Evolutionary conservation across 2,888 invertebrate species (phyloP), one percentile per base, ranked within the genome.

Genomic region (Trissolcus japonicus): DNA sequence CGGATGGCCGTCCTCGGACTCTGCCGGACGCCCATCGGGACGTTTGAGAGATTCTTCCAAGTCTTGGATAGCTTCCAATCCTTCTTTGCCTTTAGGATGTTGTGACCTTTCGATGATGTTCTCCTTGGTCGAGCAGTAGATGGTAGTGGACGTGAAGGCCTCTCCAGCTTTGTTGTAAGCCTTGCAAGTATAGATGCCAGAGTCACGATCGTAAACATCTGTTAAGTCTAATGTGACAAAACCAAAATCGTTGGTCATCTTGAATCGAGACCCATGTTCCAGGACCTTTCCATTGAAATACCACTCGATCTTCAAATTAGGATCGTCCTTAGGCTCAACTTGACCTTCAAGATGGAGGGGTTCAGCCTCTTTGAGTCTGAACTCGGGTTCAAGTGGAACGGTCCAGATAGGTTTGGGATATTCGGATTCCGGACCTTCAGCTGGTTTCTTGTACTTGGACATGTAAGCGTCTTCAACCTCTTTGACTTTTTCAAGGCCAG

Each of bases 51-150:
- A 95, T 82, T 96, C 96, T 89, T 97, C 97, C 43, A 97, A 92
- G 86, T 95, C 94, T 90, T 96, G 96, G 83, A 97, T 97, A 84
- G 95, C 95, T 88, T 96, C 96, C 75, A 97, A 91, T 60, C 97
- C 97, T 90, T 96, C 95, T 80, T 95, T 94, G n/a, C 97, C 97
- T 90, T 97, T 97, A 63, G 97, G 97, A 93, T 97, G 97, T 89
- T 97, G 96, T 1, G 97, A 97, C 79, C 93, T 92, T 86, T 96
- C 96, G 85, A 96, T 96, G 17, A 97, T 92, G 82, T 92, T 94
- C 80, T 94, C 94, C 87, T 95, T 95, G 81, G 94, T 94, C 11
- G 93, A 92, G 82, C 96, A 96, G 87, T 94, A 95, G 71, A 97
- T 92, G 7, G 96, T 96, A 0, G 96, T 95, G 0, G 97, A 95